Evolutionary conservation across 2,888 invertebrate species (phyloP).

Genomic region (Agrochola circellaris): DNA sequence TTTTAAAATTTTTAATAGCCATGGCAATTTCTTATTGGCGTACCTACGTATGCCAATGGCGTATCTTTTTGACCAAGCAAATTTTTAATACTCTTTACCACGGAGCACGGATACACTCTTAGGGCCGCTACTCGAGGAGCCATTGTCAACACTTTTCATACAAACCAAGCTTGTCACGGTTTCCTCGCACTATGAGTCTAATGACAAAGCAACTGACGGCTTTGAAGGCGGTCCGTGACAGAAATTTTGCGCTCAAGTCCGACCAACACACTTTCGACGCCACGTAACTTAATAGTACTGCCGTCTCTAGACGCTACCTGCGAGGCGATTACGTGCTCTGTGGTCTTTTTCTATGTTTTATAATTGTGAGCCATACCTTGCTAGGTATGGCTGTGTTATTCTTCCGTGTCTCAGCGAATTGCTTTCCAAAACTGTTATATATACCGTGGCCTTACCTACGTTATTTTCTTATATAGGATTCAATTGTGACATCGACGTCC

Average conservation of each 20-base stretch:
- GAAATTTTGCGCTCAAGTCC: background rate
- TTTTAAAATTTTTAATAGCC: background rate
- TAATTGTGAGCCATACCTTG: no score
- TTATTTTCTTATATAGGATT: constrained; percentile 87
- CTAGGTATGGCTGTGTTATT: background rate
- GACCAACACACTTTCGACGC: background rate
- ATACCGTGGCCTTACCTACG: background rate
- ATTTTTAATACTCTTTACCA: background rate
- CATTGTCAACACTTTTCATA: background rate
- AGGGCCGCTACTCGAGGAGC: background rate
- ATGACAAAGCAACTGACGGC: background rate
- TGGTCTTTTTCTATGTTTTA: background rate
- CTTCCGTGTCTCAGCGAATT: background rate
- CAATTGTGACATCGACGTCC: constrained; percentile 98
- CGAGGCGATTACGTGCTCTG: background rate
- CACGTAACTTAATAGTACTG: background rate
- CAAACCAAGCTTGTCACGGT: background rate
- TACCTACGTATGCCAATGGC: background rate
- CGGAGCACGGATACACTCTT: background rate
- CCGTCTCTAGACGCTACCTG: background rate
- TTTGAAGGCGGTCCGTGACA: background rate
- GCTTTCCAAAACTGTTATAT: background rate
- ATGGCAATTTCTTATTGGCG: background rate
- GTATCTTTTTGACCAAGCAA: background rate
- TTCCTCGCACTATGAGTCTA: background rate